Percentiles rank a stretch among this genome's conserved stretches.
Conservation (phyloP, 2,888 invertebrate species). For the Euzetes globulus region DNA sequence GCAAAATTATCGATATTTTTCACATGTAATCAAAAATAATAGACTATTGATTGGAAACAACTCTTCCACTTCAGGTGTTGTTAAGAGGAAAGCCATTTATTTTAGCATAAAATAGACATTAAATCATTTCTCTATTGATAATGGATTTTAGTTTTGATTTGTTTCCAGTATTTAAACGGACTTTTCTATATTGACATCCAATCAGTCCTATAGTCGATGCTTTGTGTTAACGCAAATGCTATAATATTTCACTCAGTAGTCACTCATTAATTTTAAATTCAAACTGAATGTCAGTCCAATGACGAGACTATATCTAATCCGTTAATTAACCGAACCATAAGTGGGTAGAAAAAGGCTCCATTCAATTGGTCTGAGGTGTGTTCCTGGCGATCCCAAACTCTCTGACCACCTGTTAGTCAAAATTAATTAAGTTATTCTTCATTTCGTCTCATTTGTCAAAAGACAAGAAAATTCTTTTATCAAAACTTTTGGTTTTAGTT, state of each 20-base stretch:
- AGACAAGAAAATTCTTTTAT: no score
- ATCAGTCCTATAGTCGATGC: neutral
- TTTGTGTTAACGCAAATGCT: neutral
- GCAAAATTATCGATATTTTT: no score
- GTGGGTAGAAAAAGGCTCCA: neutral
- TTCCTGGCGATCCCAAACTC: neutral
- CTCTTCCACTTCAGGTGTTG: no score
- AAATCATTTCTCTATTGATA: neutral
- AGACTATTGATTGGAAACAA: no score
- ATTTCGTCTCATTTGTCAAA: no score
- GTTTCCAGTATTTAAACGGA: neutral
- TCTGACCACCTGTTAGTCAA: no score
- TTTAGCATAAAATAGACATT: neutral
- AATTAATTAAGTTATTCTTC: no score
- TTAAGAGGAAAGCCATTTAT: no score
- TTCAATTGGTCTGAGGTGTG: neutral
- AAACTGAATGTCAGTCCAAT: constrained; percentile 4
- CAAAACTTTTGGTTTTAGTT: no score
- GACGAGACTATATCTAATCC: neutral
- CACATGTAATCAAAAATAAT: no score
- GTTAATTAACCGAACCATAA: no score
- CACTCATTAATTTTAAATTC: neutral
- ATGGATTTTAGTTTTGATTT: neutral
- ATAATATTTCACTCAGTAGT: constrained; percentile 11
- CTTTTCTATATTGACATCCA: neutral